Percentiles rank a stretch among this genome's conserved stretches.
phyloP scores from a whole-genome alignment of 2,113 vertebrate genomes.

The Spheniscus mendiculus region DNA sequence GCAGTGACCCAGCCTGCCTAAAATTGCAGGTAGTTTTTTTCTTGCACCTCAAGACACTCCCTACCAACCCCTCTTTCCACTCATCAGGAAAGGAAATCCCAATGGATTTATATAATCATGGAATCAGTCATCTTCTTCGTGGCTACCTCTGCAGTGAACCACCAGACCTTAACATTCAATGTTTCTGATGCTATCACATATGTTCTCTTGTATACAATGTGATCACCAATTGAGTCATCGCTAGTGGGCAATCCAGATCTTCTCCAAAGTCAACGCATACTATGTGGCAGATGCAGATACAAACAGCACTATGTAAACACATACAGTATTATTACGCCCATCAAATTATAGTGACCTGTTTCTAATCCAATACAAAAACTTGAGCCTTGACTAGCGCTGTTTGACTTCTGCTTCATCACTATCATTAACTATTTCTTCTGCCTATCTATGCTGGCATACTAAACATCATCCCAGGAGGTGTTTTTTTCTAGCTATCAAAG shows the following conservation, averaged over 20 bases:
- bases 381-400: neutral
- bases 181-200: neutral
- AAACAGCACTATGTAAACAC: neutral
- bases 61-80: neutral
- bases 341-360: neutral
- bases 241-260: neutral
- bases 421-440: neutral
- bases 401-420: neutral
- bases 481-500: neutral
- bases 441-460: neutral
- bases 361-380: neutral
- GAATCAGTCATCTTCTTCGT: neutral
- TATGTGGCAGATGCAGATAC: neutral
- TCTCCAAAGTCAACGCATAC: neutral
- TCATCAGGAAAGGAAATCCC: neutral
- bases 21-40: neutral
- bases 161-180: rapidly evolving
- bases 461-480: neutral
- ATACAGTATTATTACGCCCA: neutral
- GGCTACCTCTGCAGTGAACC: neutral
- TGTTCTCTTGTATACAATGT: rapidly evolving
- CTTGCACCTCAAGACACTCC: neutral
- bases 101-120: neutral
- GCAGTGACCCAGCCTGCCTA: neutral
- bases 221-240: rapidly evolving